A percentile compares a stretch with the other conserved stretches of the same genome.
phyloP scores from a whole-genome alignment of 2,888 invertebrate species.

The Eupithecia inturbata region DNA sequence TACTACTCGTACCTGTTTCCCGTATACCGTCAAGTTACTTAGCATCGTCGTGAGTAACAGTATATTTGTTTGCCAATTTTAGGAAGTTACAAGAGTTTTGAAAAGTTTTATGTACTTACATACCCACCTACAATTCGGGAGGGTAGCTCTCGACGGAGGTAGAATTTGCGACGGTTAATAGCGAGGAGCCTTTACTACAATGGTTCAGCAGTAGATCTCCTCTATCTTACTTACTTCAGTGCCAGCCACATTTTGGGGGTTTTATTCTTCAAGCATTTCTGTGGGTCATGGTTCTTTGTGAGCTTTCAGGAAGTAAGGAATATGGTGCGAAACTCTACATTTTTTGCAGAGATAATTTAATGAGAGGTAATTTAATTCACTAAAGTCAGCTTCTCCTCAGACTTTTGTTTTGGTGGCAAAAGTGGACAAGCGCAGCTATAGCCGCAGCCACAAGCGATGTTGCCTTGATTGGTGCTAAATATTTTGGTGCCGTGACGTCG shows the following conservation, averaged over 20 bases:
- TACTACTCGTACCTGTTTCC: not conserved
- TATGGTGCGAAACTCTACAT: not conserved
- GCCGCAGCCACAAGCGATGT: no score
- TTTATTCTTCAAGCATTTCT: not conserved
- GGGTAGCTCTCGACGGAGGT: not conserved
- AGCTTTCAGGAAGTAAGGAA: not conserved
- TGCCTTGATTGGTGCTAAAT: no score
- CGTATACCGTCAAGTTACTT: not conserved
- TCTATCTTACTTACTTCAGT: not conserved
- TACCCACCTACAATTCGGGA: not conserved
- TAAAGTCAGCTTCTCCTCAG: not conserved
- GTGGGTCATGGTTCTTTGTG: slow-evolving; percentile 1
- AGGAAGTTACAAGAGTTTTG: not conserved
- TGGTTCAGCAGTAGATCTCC: not conserved
- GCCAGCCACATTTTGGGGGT: not conserved
- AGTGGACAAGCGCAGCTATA: not conserved
- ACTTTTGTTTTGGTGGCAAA: not conserved
- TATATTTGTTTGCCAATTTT: not conserved
- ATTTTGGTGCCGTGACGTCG: no score
- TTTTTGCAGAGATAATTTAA: not conserved
- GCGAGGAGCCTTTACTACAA: not conserved
- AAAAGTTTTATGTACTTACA: not conserved
- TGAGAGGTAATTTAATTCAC: not conserved
- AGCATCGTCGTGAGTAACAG: not conserved
- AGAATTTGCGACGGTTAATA: not conserved